Percentiles rank a stretch among this genome's conserved stretches.
phyloP scores from a whole-genome alignment of 2,888 invertebrate species.

The Drosophila borborema region DNA sequence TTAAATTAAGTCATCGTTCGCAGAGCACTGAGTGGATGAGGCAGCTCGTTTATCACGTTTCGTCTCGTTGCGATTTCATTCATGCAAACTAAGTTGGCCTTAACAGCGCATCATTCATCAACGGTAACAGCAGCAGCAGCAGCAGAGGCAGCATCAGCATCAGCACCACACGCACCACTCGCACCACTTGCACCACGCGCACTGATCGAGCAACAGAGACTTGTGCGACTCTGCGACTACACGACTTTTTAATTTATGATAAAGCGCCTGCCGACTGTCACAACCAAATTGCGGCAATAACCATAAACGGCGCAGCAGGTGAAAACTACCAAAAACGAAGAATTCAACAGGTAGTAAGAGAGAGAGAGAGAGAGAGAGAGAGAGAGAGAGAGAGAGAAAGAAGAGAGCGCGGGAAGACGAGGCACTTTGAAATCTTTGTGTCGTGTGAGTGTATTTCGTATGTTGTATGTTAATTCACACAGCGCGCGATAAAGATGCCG shows the following conservation, averaged over 20 bases:
- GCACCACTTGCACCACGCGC: conserved; percentile 24
- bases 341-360: conserved; percentile 12
- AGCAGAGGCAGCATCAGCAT: conserved; percentile 8
- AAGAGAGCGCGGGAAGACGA: not conserved
- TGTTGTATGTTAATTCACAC: conserved; percentile 65
- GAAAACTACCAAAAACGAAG: conserved; percentile 74
- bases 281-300: conserved; percentile 81
- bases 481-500: conserved; percentile 60
- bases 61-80: conserved; percentile 69
- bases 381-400: not conserved
- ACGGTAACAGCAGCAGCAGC: conserved; percentile 18
- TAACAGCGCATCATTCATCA: conserved; percentile 67
- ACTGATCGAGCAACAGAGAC: conserved; percentile 1
- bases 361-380: not conserved
- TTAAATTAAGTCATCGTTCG: conserved; percentile 76
- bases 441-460: conserved; percentile 42
- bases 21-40: conserved; percentile 22
- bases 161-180: conserved; percentile 37
- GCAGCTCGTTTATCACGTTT: conserved; percentile 33
- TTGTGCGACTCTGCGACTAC: conserved; percentile 41
- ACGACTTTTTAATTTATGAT: conserved; percentile 81
- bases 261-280: conserved; percentile 81
- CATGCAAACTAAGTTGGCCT: conserved; percentile 73
- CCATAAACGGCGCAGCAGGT: conserved; percentile 81
- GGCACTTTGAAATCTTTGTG: conserved; percentile 25